phyloP scores from a whole-genome alignment of 2,797 vertebrate genomes.

The Tragelaphus oryx region DNA sequence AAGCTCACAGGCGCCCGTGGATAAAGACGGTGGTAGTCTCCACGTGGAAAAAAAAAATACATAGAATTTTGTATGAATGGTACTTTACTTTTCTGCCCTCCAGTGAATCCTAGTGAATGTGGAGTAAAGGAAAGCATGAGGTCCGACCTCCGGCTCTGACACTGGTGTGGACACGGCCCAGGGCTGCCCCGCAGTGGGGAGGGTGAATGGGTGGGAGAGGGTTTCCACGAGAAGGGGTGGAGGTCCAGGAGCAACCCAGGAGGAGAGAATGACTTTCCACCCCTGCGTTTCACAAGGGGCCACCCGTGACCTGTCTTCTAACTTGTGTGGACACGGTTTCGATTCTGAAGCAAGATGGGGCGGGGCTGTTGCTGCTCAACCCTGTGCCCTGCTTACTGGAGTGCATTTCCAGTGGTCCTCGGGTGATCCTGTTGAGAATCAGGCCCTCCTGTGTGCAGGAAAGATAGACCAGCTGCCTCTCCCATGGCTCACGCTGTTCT shows the following conservation, averaged over 20 bases:
- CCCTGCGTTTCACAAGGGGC: not conserved
- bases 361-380: not conserved
- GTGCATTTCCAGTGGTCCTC: not conserved
- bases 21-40: not conserved
- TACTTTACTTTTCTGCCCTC: not conserved
- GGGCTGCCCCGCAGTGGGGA: not conserved
- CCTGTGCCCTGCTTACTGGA: not conserved
- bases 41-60: not conserved
- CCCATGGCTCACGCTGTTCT: not conserved
- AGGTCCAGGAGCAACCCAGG: not conserved
- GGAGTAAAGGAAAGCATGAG: not conserved
- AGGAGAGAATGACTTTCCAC: not conserved
- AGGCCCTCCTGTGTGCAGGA: not conserved
- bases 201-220: not conserved
- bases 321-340: not conserved
- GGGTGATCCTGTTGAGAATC: not conserved
- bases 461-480: not conserved
- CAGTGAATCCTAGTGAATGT: not conserved
- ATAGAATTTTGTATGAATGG: not conserved
- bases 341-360: not conserved
- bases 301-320: not conserved
- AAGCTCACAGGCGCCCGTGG: not conserved
- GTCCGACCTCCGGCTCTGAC: not conserved
- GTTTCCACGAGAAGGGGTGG: not conserved
- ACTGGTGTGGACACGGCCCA: not conserved